These are phyloP conservation scores for Noctua janthina DNA, from an alignment of 2,888 invertebrate species.

Conservation along the genomic window DNA sequence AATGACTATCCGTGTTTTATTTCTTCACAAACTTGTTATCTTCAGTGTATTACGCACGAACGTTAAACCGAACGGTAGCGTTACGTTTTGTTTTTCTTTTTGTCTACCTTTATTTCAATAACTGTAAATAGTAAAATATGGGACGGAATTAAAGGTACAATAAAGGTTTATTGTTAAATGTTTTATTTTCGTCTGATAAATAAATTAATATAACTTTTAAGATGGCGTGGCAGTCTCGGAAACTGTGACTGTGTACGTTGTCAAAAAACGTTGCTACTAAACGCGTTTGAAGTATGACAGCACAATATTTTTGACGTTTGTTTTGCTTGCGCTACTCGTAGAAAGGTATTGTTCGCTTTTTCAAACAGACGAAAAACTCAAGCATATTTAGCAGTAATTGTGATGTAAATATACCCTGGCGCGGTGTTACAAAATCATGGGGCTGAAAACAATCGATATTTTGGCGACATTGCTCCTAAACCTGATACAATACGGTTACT, in stretches of 20 bases:
- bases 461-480: constrained; percentile 80
- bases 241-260: background rate
- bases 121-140: background rate
- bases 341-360: constrained; percentile 72
- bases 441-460: constrained; percentile 77
- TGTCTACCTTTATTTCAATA: background rate
- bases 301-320: constrained; percentile 73
- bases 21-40: constrained; percentile 8
- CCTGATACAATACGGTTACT: constrained; percentile 79
- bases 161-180: background rate
- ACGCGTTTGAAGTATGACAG: constrained; percentile 62
- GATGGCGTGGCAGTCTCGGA: background rate
- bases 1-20: constrained; percentile 30
- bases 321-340: constrained; percentile 77
- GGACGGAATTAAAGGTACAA: no score
- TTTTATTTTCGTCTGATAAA: no score
- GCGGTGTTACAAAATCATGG: constrained; percentile 74
- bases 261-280: constrained; percentile 37
- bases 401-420: constrained; percentile 79
- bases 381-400: constrained; percentile 69
- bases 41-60: background rate
- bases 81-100: constrained; percentile 41
- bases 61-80: constrained; percentile 17
- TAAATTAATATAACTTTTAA: background rate
- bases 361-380: constrained; percentile 72